Conservation (phyloP, 2,113 vertebrate genomes). For the Empidonax alnorum region DNA sequence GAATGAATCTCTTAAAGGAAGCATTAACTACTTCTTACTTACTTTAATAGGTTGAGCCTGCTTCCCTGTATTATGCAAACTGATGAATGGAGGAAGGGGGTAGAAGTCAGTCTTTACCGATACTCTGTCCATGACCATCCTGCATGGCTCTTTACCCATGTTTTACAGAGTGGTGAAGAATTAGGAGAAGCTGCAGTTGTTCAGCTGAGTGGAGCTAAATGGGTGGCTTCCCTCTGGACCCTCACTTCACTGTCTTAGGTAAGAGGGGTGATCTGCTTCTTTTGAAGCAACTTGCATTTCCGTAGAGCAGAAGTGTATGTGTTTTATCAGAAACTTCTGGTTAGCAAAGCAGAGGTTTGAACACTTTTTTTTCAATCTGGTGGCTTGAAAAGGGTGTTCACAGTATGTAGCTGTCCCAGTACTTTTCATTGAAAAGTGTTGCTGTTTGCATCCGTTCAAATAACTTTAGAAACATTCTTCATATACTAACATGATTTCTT, state of each 20-base stretch:
- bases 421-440: neutral
- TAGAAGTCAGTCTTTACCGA: neutral
- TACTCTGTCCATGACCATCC: neutral
- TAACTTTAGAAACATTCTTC: neutral
- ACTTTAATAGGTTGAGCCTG: constrained; percentile 46
- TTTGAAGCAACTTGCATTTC: neutral
- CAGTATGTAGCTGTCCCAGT: neutral
- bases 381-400: neutral
- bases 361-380: neutral
- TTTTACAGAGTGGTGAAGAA: constrained; percentile 58
- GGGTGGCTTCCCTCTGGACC: constrained; percentile 47
- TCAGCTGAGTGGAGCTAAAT: constrained; percentile 51
- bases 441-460: neutral
- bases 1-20: constrained; percentile 34
- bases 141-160: constrained; percentile 30
- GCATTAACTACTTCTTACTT: constrained; percentile 34
- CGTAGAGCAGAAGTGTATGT: neutral
- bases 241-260: constrained; percentile 42
- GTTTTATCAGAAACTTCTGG: neutral
- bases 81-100: constrained; percentile 34
- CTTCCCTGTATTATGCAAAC: constrained; percentile 39
- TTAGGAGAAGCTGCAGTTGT: constrained; percentile 45
- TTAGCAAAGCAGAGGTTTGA: neutral
- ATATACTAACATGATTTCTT: neutral
- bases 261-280: constrained; percentile 15